Evolutionary conservation across 2,888 invertebrate species (phyloP), one percentile per base, ranked within the genome.

Genomic region (Euplagia quadripunctaria): DNA sequence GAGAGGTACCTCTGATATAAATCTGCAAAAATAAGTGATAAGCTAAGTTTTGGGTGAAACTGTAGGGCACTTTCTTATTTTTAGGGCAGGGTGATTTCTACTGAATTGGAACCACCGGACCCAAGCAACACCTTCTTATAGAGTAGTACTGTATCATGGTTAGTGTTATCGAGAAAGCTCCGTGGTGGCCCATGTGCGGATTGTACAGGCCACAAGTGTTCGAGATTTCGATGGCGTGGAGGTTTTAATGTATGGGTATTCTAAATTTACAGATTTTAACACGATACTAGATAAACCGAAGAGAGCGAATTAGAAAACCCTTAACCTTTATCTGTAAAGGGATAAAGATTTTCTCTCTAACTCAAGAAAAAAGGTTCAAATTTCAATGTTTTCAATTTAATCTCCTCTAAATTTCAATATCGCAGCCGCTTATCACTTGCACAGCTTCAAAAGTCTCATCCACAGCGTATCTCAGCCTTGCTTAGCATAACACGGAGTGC

Each of bases 401-500:
- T 20, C 14, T 3, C 42, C 16, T 9, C 17, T 14, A 64, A n/a
- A 58, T 7, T 51, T 0, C 11, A 61, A 58, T 46, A 65, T 74
- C 86, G 86, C 88, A 84, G 14, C 41, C 73, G 74, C 74, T 74
- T 75, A 66, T 82, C 17, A 71, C 76, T 88, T 85, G 70, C 58
- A 76, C 72, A 43, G 72, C 11, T 65, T 67, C 64, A 82, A 78
- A 86, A 87, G 86, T 86, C 82, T 84, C 86, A 87, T 87, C 85
- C 81, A 85, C 84, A 78, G 75, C 70, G 86, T 87, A 85, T 86
- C 87, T 83, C 85, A 83, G 86, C 85, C 81, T 87, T 87, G 89
- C 88, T 91, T 90, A 92, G 88, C 91, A 92, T 90, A 90, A 91
- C 90, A 90, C 88, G 91, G 87, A 88, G 87, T 88, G 89, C 90